Evolutionary conservation across 2,888 invertebrate genomes (phyloP).

Genomic region (Xestia rhomboidea): DNA sequence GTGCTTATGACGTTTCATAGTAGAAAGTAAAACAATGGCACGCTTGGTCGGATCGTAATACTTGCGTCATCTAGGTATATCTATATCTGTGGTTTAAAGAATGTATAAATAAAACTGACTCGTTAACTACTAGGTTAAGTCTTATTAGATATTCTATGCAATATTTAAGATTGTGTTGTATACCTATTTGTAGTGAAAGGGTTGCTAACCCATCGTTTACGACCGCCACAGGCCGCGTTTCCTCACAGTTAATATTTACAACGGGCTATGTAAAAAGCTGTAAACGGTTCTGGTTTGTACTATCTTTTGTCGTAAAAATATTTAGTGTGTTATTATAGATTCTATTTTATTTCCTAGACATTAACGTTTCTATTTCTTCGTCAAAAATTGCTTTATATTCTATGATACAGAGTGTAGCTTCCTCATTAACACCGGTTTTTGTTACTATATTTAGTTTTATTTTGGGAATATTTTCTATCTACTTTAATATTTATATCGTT

Average conservation of each 20-base stretch:
- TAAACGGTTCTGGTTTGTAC: slow-evolving; percentile 50
- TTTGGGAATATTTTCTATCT: neutral
- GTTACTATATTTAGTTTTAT: neutral
- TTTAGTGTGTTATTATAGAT: slow-evolving; percentile 24
- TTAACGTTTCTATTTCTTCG: slow-evolving; percentile 13
- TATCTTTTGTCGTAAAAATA: slow-evolving; percentile 48
- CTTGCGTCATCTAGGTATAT: no score
- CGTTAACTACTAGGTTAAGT: neutral
- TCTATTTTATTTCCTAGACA: slow-evolving; percentile 5
- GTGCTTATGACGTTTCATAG: no score
- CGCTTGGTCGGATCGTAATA: no score
- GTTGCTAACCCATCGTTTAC: slow-evolving; percentile 52
- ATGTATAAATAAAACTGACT: neutral
- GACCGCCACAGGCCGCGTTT: slow-evolving; percentile 41
- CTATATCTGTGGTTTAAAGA: neutral
- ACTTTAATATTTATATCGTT: slow-evolving; percentile 24
- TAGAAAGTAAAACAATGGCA: no score
- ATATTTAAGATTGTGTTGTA: slow-evolving; percentile 43
- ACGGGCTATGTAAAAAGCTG: slow-evolving; percentile 51
- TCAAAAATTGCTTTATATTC: neutral
- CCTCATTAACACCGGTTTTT: neutral
- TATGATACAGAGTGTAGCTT: neutral
- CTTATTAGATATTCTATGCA: neutral
- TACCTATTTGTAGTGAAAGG: slow-evolving; percentile 46
- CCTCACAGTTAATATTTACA: slow-evolving; percentile 55